Conservation (phyloP, 2,888 invertebrate species). For the Amblyteles armatorius region DNA sequence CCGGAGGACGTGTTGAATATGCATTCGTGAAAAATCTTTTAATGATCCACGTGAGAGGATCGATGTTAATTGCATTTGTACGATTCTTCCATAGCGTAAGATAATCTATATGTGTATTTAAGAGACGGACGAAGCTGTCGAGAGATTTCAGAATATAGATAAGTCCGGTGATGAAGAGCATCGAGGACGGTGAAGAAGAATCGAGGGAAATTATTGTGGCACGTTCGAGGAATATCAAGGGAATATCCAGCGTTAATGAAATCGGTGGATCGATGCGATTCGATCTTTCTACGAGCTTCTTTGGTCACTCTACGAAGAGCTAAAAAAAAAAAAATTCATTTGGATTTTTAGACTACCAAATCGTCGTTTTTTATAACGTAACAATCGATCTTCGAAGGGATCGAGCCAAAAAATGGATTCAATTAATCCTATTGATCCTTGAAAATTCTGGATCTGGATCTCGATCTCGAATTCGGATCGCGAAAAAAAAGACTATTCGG, state of each 20-base stretch:
- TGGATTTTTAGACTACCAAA: not conserved
- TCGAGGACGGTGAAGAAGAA: not conserved
- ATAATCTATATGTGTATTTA: slow-evolving; percentile 15
- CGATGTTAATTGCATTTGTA: slow-evolving; percentile 51
- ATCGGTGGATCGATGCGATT: not conserved
- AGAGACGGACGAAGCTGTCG: slow-evolving; percentile 56
- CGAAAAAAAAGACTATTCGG: too few species aligned
- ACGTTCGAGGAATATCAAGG: slow-evolving; percentile 5
- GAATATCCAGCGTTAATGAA: not conserved
- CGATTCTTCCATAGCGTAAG: slow-evolving; percentile 2
- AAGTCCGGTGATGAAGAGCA: slow-evolving; percentile 42
- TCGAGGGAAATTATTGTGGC: slow-evolving; percentile 20
- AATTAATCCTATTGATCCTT: not conserved
- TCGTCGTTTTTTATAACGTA: not conserved
- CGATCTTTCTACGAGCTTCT: not conserved
- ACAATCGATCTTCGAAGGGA: not conserved
- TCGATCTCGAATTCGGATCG: too few species aligned
- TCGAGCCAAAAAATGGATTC: not conserved
- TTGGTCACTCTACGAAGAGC: not conserved
- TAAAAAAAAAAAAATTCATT: not conserved
- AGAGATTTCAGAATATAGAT: slow-evolving; percentile 57
- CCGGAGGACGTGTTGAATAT: slow-evolving; percentile 47
- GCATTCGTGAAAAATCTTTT: slow-evolving; percentile 54
- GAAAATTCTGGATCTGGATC: too few species aligned
- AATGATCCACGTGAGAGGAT: slow-evolving; percentile 24